Evolutionary conservation across 2,113 vertebrate genomes (phyloP).

Genomic region (Octodon degus): DNA sequence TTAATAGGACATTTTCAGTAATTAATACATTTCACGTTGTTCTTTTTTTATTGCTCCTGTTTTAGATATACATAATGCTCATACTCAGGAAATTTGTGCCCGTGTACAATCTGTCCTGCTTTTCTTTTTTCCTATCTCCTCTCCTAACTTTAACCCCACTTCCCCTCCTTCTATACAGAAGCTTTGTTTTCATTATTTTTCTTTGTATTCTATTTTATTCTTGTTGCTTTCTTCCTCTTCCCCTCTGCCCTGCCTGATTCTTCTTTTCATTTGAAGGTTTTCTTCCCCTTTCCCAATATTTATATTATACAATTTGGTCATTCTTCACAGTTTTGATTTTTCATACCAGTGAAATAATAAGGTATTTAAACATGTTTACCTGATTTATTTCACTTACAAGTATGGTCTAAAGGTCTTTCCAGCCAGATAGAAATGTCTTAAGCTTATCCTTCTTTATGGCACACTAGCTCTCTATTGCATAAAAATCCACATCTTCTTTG

Average conservation of each 20-base stretch:
- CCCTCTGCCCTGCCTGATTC: neutral
- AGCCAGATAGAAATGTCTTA: neutral
- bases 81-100: neutral
- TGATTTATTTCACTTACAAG: neutral
- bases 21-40: too few relatives aligned
- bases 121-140: neutral
- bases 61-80: neutral
- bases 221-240: neutral
- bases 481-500: neutral
- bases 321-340: neutral
- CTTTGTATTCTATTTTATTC: neutral
- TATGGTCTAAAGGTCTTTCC: neutral
- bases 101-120: neutral
- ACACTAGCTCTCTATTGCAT: neutral
- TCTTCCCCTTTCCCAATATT: neutral
- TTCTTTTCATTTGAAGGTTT: neutral
- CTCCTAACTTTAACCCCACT: neutral
- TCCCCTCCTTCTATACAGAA: neutral
- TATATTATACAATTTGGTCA: neutral
- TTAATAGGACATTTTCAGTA: too few relatives aligned
- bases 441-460: neutral
- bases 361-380: neutral
- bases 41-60: neutral
- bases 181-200: neutral
- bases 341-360: neutral